Evolutionary conservation across 2,113 vertebrate genomes (phyloP), one percentile per base, ranked within the genome.

Genomic region (Hippopotamus amphibius): DNA sequence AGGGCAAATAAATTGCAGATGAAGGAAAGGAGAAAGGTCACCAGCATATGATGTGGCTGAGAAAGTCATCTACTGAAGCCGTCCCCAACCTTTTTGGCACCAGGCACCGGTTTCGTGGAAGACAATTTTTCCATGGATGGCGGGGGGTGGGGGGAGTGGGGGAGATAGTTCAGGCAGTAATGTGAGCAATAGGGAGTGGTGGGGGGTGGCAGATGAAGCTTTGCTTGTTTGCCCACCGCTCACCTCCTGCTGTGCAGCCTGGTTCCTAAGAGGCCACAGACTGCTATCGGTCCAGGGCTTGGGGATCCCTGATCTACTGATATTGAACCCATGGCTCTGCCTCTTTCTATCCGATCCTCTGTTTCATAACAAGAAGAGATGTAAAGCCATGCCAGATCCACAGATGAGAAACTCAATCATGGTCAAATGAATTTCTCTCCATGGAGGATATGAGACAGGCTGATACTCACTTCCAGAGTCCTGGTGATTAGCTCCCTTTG

Each of bases 21-120:
- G 28, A 83, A 61, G 33, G 10, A 24, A 30, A 55, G 13, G 24
- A 48, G 1, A 82, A 17, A 28, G 61, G 24, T 10, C 74, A 30
- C 46, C 13, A n/a, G 59, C 19, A 7, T 0, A 6, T 12, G 21
- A 5, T 1, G 0, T 5, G 55, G 3, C 22, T 26, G 3, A 88
- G 77, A 76, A 71, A 91, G 24, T 12, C 22, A 74, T 26, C 1
- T 26, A 37, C 37, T 37, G 37, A 37, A 57, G 55, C 21, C 4
- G 55, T 57, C 7, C 19, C 55, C 19, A 57, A 57, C 19, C 19
- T 21, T 57, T 55, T 19, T 55, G 55, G 17, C 17, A 55, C 6
- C 55, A 55, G 17, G 55, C 6, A 55, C 17, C 2, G 6, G 55
- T 19, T 7, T 55, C 17, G 2, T 19, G 55, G 55, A 55, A 55